Evolutionary conservation across 2,888 invertebrate species (phyloP).

Genomic region (Drosophila longiperda): DNA sequence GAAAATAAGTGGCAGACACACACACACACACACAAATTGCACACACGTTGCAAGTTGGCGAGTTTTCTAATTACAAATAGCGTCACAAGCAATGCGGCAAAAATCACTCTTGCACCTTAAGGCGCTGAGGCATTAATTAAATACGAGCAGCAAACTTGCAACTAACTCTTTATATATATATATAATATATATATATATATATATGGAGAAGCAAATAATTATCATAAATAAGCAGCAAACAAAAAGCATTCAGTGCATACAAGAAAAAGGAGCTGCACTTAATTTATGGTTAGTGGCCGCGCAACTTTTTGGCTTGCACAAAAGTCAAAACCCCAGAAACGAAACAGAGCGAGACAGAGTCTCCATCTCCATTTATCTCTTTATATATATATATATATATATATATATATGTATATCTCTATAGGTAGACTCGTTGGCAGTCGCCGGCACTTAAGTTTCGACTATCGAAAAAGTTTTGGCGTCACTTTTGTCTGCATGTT

Average conservation of each 20-base stretch:
- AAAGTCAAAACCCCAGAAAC: slow-evolving; percentile 47
- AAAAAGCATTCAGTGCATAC: slow-evolving; percentile 50
- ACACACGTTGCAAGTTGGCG: slow-evolving; percentile 7
- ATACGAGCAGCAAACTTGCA: slow-evolving; percentile 34
- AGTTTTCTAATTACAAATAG: slow-evolving; percentile 49
- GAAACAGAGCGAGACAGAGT: not conserved
- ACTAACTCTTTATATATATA: not conserved
- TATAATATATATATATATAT: not conserved
- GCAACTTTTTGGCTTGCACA: slow-evolving; percentile 61
- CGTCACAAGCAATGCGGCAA: slow-evolving; percentile 44
- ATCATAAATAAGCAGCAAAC: slow-evolving; percentile 49
- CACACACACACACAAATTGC: slow-evolving; percentile 15
- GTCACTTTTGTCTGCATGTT: slow-evolving; percentile 55
- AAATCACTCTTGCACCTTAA: slow-evolving; percentile 38
- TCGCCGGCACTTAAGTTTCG: slow-evolving; percentile 63
- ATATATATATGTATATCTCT: not conserved
- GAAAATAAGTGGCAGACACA: slow-evolving; percentile 38
- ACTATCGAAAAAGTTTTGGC: slow-evolving; percentile 68
- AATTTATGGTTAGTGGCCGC: slow-evolving; percentile 54
- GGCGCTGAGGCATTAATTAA: slow-evolving; percentile 43
- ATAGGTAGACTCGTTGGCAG: slow-evolving; percentile 56
- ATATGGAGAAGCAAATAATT: slow-evolving; percentile 38
- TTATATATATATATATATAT: not conserved
- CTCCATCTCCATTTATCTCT: too few relatives aligned
- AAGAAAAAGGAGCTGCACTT: slow-evolving; percentile 56